Base-by-base conservation (phyloP, 2,113 vertebrate species). In the Eudyptes chrysolophus region DNA sequence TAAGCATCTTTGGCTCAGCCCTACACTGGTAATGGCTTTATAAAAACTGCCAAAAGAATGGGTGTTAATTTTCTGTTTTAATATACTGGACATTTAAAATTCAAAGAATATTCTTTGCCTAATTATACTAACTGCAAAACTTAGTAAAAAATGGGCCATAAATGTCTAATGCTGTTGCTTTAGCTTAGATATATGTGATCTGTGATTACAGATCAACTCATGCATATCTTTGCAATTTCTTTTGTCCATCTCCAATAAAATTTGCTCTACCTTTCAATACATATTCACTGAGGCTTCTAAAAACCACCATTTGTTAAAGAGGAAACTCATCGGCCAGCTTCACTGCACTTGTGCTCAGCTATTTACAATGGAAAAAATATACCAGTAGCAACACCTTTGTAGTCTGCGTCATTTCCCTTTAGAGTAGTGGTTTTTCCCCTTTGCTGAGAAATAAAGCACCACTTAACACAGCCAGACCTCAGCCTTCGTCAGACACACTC, bases 81-180 rank as follows among this genome's bases (percentile, higher is more conserved):
- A 92, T 78, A 92, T 58, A 62, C 29, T 25, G 57, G 77, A 64
- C 74, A 76, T 87, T 85, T 75, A 46, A 79, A 89, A 94, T 58
- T 22, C 74, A 79, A 93, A 87, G 61, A 72, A 27, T 89, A 72
- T 79, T 85, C 61, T 96, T 94, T 92, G 61, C 74, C 62, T 89
- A 85, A 93, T 93, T 89, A 89, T 49, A 79, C 52, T 95, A 87
- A 84, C 84, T 79, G 77, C 40, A 72, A 40, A 87, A 29, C 69
- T 89, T 79, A 69, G 51, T 91, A 0, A 94, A 87, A 96, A 94
- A 34, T 11, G 15, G 52, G 44, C 84, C 48, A 44, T 82, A 83
- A 93, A 69, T 32, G 34, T 92, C 82, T 69, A 22, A 61, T 34
- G 61, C 82, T 85, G 48, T 79, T 87, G 14, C 57, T 94, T 95